A percentile compares a stretch with the other conserved stretches of the same genome.
These are phyloP conservation scores for Ormyrus nitidulus DNA, from an alignment of 2,888 invertebrate genomes.

Conservation along the genomic window DNA sequence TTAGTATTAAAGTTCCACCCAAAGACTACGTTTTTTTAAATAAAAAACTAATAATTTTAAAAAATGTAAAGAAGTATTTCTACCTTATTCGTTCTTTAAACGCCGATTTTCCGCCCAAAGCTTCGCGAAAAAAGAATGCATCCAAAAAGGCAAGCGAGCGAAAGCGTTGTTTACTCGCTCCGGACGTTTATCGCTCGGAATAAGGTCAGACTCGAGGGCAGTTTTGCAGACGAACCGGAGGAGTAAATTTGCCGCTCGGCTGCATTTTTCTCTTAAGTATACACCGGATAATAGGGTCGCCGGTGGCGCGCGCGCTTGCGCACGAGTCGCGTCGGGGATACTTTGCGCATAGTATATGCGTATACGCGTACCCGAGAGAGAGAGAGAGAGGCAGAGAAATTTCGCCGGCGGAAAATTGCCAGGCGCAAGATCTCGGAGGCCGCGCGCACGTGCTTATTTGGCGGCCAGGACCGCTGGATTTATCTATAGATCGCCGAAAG, in stretches of 20 bases:
- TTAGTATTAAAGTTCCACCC: too few species aligned
- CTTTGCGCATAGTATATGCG: not conserved
- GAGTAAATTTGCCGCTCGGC: conserved; percentile 52
- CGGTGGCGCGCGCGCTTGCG: conserved; percentile 19
- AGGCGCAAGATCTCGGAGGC: too few species aligned
- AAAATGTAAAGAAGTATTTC: too few species aligned
- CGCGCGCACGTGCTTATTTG: conserved; percentile 37
- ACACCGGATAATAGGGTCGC: conserved; percentile 24
- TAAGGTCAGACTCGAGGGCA: conserved; percentile 37
- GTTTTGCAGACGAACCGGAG: conserved; percentile 50
- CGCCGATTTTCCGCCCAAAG: too few species aligned
- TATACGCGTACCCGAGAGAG: not conserved
- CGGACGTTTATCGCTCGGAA: not conserved
- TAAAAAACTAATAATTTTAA: too few species aligned
- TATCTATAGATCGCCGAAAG: conserved; percentile 30
- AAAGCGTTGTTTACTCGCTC: conserved; percentile 6
- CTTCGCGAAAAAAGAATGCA: too few species aligned
- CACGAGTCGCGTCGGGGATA: not conserved
- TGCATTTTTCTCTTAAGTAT: conserved; percentile 39
- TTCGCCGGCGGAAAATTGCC: conserved; percentile 17
- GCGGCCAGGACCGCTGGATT: not conserved
- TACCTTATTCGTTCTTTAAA: too few species aligned
- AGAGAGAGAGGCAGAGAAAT: conserved; percentile 20
- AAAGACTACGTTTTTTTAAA: too few species aligned
- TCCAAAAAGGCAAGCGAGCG: not conserved